These are phyloP conservation scores for Orussus abietinus DNA, from an alignment of 1,140 invertebrate species.

Conservation along the genomic window DNA sequence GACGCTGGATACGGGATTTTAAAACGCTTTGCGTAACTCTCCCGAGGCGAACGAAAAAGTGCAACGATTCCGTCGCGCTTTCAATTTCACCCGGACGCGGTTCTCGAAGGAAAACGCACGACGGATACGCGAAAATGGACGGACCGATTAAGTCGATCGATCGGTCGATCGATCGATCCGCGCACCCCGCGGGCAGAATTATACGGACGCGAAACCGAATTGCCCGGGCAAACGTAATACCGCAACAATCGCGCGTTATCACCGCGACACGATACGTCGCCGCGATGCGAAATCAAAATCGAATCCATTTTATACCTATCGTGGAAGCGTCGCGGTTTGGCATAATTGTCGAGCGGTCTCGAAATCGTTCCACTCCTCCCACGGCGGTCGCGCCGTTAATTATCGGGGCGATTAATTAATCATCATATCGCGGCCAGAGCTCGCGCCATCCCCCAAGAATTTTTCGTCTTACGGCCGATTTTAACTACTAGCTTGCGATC, in stretches of 20 bases:
- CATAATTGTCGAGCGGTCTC: conserved; percentile 12
- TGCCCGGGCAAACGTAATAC: conserved; percentile 34
- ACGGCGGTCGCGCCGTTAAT: conserved; percentile 5
- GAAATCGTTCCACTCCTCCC: conserved; percentile 10
- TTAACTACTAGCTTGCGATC: no score
- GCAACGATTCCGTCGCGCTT: no score
- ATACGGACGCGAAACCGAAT: conserved; percentile 33
- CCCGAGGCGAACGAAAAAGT: no score
- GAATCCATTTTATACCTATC: conserved; percentile 32
- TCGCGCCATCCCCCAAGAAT: no score
- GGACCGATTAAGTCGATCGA: no score
- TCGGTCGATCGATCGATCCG: conserved; percentile 25
- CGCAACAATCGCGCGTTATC: conserved; percentile 27
- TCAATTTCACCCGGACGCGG: no score
- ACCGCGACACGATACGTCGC: conserved; percentile 26
- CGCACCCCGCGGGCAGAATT: conserved; percentile 9
- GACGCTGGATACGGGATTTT: no score
- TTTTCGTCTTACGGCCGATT: no score
- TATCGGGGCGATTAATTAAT: conserved; percentile 6
- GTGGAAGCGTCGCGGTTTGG: no score
- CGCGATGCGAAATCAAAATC: conserved; percentile 33
- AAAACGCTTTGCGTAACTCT: no score
- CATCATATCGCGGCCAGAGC: neutral
- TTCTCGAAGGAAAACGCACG: no score
- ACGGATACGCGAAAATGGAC: no score